Evolutionary conservation across 2,888 invertebrate genomes (phyloP), one percentile per base, ranked within the genome.

Genomic region (Tineola bisselliella): DNA sequence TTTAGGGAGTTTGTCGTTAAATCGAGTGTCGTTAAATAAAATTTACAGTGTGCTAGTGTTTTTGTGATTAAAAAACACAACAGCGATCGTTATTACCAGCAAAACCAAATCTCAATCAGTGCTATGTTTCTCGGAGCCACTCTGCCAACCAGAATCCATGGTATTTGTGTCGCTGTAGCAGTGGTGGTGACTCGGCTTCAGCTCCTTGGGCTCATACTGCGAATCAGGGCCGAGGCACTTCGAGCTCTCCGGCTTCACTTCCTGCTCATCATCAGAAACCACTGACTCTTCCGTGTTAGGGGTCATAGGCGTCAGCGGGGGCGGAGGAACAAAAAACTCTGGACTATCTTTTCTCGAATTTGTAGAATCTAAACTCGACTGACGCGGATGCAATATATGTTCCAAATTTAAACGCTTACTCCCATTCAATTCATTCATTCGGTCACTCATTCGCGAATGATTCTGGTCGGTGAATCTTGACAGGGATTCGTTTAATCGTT

Each of bases 81-180:
- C n/a, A n/a, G n/a, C n/a, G n/a, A n/a, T n/a, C n/a, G n/a, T n/a
- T n/a, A n/a, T n/a, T n/a, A n/a, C n/a, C n/a, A n/a, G n/a, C n/a
- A n/a, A n/a, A n/a, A n/a, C n/a, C n/a, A n/a, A n/a, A n/a, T n/a
- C n/a, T n/a, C n/a, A 83, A 65, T 88, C 88, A 44, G 87, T 88
- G n/a, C 81, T 89, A 62, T 88, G 88, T 71, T 89, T 90, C 64
- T 90, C 90, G 0, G 90, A 90, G 0, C 90, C 91, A 66, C 90
- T 91, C 64, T 91, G 91, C 91, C 92, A 91, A 0, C 91, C 91
- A 0, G 91, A 90, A 65, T 91, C 91, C 84, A 91, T 89, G 0
- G 91, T 91, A 48, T 88, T 88, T 0, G 89, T 88, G 57, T 89
- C 89, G 64, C 88, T 89, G 61, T 88, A 84, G 54, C 89, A 89